Base-by-base conservation (phyloP, 53 echinoderm and acorn worm species). In the Crossaster papposus region DNA sequence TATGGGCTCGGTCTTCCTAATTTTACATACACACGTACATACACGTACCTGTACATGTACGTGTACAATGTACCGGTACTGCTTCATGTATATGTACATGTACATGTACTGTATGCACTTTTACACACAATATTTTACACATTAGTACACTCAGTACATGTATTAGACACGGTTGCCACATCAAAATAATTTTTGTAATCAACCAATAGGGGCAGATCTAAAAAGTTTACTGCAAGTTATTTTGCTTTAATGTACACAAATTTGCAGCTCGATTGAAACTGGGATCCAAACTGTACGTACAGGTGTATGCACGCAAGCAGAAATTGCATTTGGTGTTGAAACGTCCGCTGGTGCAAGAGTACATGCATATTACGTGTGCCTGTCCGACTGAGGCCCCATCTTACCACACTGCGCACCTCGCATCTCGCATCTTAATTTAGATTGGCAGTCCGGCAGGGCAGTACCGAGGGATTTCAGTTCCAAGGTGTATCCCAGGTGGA, bases 71-170 rank as follows among this genome's bases (percentile, higher is more conserved):
- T 52, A 68, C 68, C 5, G 9, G 20, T 68, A 68, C 68, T 13
- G 68, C n/a, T 68, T 30, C 75, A 74, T 74, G 75, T 77, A 37
- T 20, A n/a, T 79, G 79, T 79, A 54, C 79, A 51, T 79, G 54
- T 79, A 54, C 31, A 30, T 44, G 50, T 77, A 44, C 77, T n/a
- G n/a, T n/a, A 77, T 77, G 37, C 14, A 20, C 77, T 18, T 1
- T 77, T 29, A 37, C 26, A 32, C 17, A 17, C 8, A 12, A 30
- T 30, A 8, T 7, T 73, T 8, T 17, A 73, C 22, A 23, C 20
- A 65, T 18, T 5, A 13, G 26, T 24, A 65, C 65, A 65, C 4
- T 20, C n/a, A n/a, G n/a, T 65, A 65, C 22, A 23, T 65, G 23
- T 52, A 52, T 13, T 10, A 10, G 53, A 10, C 7, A 52, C 53